A percentile compares a stretch with the other conserved stretches of the same genome.
Conservation (phyloP, 2,113 vertebrate species). For the Hipposideros armiger region DNA sequence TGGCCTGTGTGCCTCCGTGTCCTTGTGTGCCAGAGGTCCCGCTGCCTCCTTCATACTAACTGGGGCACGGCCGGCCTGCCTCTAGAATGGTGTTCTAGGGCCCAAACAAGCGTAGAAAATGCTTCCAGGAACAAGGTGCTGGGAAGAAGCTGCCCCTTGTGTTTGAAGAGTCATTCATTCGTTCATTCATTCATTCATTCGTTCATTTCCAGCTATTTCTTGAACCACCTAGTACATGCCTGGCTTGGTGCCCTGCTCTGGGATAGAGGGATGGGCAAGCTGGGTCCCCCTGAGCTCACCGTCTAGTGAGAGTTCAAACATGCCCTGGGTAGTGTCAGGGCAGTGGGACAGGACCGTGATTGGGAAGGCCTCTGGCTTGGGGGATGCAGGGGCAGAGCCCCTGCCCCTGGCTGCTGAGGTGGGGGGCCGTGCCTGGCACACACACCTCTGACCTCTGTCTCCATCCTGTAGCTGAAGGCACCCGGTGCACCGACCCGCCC, state of each 20-base stretch:
- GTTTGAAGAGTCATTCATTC: not conserved
- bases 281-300: not conserved
- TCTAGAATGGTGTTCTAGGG: not conserved
- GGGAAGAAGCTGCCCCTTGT: not conserved
- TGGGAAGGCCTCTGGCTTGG: constrained; percentile 55
- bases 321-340: not conserved
- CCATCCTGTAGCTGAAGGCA: constrained; percentile 95
- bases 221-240: not conserved
- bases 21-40: not conserved
- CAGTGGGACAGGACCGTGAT: constrained; percentile 36
- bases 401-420: rapidly evolving
- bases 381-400: not conserved
- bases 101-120: not conserved
- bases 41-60: not conserved
- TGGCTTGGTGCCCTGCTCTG: not conserved
- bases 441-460: constrained; percentile 69
- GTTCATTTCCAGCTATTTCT: not conserved
- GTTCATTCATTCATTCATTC: not conserved
- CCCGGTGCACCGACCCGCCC: constrained; percentile 97
- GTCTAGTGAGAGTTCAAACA: rapidly evolving
- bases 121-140: not conserved
- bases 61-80: not conserved
- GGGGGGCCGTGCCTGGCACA: not conserved
- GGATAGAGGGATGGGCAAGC: rapidly evolving
- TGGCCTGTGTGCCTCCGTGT: not conserved